Base-by-base conservation (phyloP, 2,113 vertebrate genomes). In the Chrysemys picta region DNA sequence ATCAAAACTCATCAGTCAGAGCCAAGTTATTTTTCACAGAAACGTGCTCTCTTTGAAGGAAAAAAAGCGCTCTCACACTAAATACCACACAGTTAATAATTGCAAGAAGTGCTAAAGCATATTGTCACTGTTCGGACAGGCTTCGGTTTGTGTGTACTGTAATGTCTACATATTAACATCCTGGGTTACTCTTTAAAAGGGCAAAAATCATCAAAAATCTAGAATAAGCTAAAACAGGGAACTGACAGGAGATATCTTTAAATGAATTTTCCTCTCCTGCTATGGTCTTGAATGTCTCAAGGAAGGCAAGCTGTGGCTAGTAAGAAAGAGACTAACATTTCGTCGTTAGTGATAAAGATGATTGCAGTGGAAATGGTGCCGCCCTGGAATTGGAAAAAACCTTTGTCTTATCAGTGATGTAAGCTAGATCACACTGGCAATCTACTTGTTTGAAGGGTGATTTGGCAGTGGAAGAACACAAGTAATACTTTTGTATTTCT, bases 21-120 rank as follows among this genome's bases (percentile, higher is more conserved):
- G 21, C 27, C 93, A 3, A 84, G 8, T 89, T 91, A 78, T 91
- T 97, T 94, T 47, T 95, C 35, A 84, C 2, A n/a, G 82, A 86
- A 76, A 3, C 35, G 19, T 80, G 14, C 3, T 78, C 52, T 85
- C 50, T 69, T 85, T n/a, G 45, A 45, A 45, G 45, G 47, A 47
- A 78, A 47, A 72, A 47, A 78, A 78, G 42, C 21, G 5, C 65
- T 11, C n/a, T 38, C 10, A 22, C 65, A n/a, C 62, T 69, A 72
- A 72, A 38, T 72, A 38, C 35, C 65, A 72, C 17, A 22, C 8
- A 11, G 16, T n/a, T 72, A 72, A 72, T 19, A 72, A 59, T 57
- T 78, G 57, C 85, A 59, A 65, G 45, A 65, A 69, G 38, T 27
- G 22, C 27, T 6, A 57, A 31, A 72, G 89, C 8, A 17, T 88